Base-by-base conservation (phyloP, 2,113 vertebrate species). In the Paedocypris sp. region DNA sequence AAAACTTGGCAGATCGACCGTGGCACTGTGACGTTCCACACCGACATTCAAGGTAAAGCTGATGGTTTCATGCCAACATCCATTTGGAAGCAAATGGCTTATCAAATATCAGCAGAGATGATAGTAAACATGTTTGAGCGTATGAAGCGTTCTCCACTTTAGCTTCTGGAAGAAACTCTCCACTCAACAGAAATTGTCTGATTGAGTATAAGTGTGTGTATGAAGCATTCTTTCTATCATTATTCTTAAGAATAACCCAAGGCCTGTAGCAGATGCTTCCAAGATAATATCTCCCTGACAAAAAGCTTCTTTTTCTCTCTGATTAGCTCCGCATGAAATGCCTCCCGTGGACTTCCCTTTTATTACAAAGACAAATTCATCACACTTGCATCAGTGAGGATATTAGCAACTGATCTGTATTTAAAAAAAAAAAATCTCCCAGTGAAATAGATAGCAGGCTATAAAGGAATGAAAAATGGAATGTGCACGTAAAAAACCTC, bases 201-300 rank as follows among this genome's bases (percentile, higher is more conserved):
- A 35, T 11, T 46, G 63, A 63, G 59, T 53, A 33, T 60, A 51
- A 15, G 50, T 43, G 29, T 57, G 32, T 52, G 64, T 38, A 13
- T 32, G 43, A 6, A 38, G 49, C 59, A 64, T 39, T 48, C 39
- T 54, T 66, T 67, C 31, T 25, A 20, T 54, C 38, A 51, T 62
- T 62, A 64, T 69, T 67, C 67, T 70, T 62, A 69, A 64, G 60
- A 60, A 45, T 64, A 64, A 64, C 69, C 50, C 54, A 69, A 60
- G 56, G 69, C 54, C 29, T 28, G 8, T 38, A 64, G 45, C 66
- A 71, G 63, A 69, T 69, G 66, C 46, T 57, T 25, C 8, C 9
- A 20, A 10, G 46, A 61, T 20, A 28, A 46, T 11, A 12, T 23
- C 10, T 39, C 35, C 16, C 41, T 58, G 39, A 62, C 51, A 62